phyloP scores from a whole-genome alignment of 2,888 invertebrate genomes.

The Diabrotica balteata region DNA sequence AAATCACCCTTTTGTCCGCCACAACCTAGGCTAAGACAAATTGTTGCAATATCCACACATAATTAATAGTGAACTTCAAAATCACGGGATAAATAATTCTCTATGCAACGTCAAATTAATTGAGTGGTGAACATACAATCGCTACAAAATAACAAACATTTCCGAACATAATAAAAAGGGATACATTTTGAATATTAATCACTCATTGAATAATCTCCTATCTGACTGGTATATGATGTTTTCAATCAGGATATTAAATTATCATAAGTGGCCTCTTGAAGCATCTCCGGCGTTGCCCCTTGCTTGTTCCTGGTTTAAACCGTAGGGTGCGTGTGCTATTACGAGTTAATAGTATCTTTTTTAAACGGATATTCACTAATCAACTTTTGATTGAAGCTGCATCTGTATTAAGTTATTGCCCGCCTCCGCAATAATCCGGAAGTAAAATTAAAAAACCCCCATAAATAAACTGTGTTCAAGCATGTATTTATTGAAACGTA shows the following conservation, averaged over 20 bases:
- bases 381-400: constrained; percentile 34
- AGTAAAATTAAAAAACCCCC: neutral
- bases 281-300: constrained; percentile 32
- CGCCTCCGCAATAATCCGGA: neutral
- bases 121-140: too few relatives aligned
- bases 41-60: too few relatives aligned
- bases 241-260: constrained; percentile 44
- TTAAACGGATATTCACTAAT: constrained; percentile 36
- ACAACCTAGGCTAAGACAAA: too few relatives aligned
- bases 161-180: constrained; percentile 7
- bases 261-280: constrained; percentile 41
- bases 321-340: constrained; percentile 37
- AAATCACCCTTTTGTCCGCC: too few relatives aligned
- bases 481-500: too few relatives aligned
- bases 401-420: constrained; percentile 28
- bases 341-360: constrained; percentile 38
- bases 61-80: too few relatives aligned
- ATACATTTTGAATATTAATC: constrained; percentile 19
- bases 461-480: neutral
- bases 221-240: constrained; percentile 35
- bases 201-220: constrained; percentile 21
- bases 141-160: neutral
- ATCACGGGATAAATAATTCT: too few relatives aligned
- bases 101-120: too few relatives aligned
- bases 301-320: constrained; percentile 33